A percentile compares a stretch with the other conserved stretches of the same genome.
These are phyloP conservation scores for Isichthys henryi DNA, from an alignment of 2,113 vertebrate genomes.

Conservation along the genomic window DNA sequence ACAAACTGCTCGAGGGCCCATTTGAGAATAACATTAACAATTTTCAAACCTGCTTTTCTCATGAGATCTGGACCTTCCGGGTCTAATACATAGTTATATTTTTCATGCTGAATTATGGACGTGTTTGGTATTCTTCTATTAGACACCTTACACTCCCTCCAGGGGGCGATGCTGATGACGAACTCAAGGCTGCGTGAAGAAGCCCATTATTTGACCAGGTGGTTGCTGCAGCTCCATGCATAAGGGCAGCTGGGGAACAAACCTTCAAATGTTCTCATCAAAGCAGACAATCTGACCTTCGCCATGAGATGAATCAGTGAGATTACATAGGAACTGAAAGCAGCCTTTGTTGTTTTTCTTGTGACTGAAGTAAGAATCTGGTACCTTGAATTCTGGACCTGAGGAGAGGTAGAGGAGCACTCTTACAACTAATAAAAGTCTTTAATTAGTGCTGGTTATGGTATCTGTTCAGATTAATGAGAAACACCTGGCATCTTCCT, in stretches of 20 bases:
- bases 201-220: not conserved
- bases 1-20: not conserved
- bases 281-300: not conserved
- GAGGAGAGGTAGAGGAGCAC: constrained; percentile 7
- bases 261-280: constrained; percentile 9
- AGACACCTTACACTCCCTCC: not conserved
- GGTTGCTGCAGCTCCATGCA: not conserved
- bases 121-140: not conserved
- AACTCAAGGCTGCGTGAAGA: not conserved
- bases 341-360: not conserved
- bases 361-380: not conserved
- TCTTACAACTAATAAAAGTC: constrained; percentile 7
- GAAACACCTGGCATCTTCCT: constrained; percentile 17
- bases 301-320: not conserved
- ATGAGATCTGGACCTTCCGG: not conserved
- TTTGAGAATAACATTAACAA: not conserved
- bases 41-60: not conserved
- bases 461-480: constrained; percentile 20
- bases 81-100: not conserved
- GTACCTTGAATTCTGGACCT: constrained; percentile 6
- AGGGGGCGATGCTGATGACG: not conserved
- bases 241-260: not conserved
- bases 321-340: not conserved
- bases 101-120: not conserved
- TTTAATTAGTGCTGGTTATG: not conserved